Conservation (phyloP, 2,113 vertebrate species). For the Limnothrissa miodon region DNA sequence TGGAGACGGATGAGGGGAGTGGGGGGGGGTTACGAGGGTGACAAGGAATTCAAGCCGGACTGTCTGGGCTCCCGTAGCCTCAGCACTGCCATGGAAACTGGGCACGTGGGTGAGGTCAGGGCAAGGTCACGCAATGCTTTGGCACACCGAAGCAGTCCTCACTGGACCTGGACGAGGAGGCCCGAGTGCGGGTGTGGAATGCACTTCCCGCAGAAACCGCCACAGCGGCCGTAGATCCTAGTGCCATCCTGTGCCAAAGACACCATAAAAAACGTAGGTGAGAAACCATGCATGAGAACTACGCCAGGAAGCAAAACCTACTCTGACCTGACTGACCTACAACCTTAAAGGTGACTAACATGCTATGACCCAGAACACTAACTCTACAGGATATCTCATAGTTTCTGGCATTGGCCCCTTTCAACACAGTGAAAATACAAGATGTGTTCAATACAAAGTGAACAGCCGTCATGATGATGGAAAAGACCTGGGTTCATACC, state of each 20-base stretch:
- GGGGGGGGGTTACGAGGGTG: neutral
- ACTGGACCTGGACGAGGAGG: constrained; percentile 82
- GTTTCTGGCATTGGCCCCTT: neutral
- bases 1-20: neutral
- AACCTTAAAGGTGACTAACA: neutral
- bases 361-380: neutral
- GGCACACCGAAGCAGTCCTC: constrained; percentile 52
- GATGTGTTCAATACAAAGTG: neutral
- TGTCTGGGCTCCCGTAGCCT: neutral
- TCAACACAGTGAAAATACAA: neutral
- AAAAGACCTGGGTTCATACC: constrained; percentile 66
- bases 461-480: neutral
- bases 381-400: neutral
- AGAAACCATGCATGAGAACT: neutral
- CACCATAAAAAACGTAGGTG: neutral
- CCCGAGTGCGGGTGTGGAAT: constrained; percentile 79
- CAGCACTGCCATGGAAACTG: neutral
- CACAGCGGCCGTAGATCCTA: constrained; percentile 92
- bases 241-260: constrained; percentile 80
- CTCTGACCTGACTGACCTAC: neutral
- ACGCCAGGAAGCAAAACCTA: neutral
- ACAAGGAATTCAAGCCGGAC: neutral
- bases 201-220: constrained; percentile 96
- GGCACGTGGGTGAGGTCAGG: neutral
- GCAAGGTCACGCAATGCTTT: neutral